A percentile compares a stretch with the other conserved stretches of the same genome.
These are phyloP conservation scores for Fundulus diaphanus DNA, from an alignment of 2,797 vertebrate genomes.

Conservation along the genomic window DNA sequence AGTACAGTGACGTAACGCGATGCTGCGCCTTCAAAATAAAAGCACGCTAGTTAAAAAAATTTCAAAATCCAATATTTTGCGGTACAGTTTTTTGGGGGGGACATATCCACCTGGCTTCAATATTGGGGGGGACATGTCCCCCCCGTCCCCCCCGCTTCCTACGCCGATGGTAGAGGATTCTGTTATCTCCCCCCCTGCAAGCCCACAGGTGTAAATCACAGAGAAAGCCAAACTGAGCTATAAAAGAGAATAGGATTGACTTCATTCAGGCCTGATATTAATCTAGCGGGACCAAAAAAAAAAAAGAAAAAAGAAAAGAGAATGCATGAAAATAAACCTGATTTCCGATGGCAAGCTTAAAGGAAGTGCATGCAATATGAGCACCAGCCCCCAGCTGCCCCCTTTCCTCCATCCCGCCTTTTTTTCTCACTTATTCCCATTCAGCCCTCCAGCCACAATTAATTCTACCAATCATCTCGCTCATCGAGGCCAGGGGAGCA, in stretches of 20 bases:
- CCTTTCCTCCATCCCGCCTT: slow-evolving; percentile 33
- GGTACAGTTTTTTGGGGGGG: no score
- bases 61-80: no score
- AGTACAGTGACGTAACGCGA: no score
- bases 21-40: no score
- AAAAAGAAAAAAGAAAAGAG: no score
- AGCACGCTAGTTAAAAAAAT: no score
- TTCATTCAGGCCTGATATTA: slow-evolving; percentile 50
- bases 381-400: slow-evolving; percentile 39
- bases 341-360: slow-evolving; percentile 39
- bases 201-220: slow-evolving; percentile 58
- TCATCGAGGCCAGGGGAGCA: slow-evolving; percentile 74
- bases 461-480: slow-evolving; percentile 79
- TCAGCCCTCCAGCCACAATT: slow-evolving; percentile 82
- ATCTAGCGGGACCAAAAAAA: slow-evolving; percentile 39
- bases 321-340: slow-evolving; percentile 46
- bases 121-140: no score
- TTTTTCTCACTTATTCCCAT: slow-evolving; percentile 60
- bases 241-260: slow-evolving; percentile 58
- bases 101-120: no score
- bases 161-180: slow-evolving; percentile 43
- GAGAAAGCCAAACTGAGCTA: slow-evolving; percentile 50
- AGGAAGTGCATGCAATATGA: slow-evolving; percentile 54
- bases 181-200: slow-evolving; percentile 56
- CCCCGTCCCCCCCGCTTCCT: no score